Evolutionary conservation across 2,888 invertebrate species (phyloP).

Genomic region (Phortica okadai): DNA sequence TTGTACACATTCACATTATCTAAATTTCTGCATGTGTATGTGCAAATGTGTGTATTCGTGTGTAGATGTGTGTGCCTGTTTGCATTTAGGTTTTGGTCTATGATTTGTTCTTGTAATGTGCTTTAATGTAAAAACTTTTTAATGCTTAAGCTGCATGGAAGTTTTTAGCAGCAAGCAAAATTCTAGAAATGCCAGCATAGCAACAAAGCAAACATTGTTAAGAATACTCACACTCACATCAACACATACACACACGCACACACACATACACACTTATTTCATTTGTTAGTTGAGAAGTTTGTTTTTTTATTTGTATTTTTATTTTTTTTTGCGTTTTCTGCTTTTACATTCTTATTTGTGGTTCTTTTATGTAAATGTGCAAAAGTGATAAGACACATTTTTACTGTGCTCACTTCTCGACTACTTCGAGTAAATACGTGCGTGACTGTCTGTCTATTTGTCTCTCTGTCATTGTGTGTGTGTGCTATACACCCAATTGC

Average conservation of each 20-base stretch:
- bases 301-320: background rate
- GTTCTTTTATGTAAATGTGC: conserved; percentile 71
- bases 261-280: conserved; percentile 18
- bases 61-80: conserved; percentile 40
- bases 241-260: conserved; percentile 3
- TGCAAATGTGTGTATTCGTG: conserved; percentile 38
- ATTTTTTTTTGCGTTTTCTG: conserved; percentile 10
- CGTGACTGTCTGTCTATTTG: conserved; percentile 15
- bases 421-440: background rate
- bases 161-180: conserved; percentile 21
- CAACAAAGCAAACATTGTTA: conserved; percentile 30
- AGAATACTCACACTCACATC: background rate
- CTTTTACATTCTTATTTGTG: conserved; percentile 57
- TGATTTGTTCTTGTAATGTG: conserved; percentile 71
- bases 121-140: conserved; percentile 70
- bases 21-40: conserved; percentile 64
- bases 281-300: conserved; percentile 67
- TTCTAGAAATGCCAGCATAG: background rate
- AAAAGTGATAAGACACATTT: conserved; percentile 71
- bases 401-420: conserved; percentile 51
- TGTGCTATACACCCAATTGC: conserved; percentile 14
- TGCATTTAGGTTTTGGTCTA: conserved; percentile 54
- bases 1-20: conserved; percentile 59
- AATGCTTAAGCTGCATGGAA: conserved; percentile 65
- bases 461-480: conserved; percentile 3